Conservation (phyloP, 2,113 vertebrate species). For the Dromas ardeola region DNA sequence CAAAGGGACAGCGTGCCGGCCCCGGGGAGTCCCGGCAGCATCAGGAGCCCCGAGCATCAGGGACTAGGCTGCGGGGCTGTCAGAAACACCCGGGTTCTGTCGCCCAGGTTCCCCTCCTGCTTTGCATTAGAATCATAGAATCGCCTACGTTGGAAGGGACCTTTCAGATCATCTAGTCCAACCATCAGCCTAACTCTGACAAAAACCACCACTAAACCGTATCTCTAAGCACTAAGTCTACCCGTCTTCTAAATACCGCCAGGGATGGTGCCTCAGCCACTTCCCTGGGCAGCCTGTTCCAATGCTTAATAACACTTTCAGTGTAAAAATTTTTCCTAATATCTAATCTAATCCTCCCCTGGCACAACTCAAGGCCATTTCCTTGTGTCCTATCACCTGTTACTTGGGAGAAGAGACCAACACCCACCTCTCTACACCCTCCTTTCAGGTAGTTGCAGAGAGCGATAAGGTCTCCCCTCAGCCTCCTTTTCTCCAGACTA, state of each 20-base stretch:
- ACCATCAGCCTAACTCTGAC: background rate
- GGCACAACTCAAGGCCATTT: background rate
- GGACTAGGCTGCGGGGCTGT: background rate
- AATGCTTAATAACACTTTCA: background rate
- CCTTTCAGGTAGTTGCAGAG: background rate
- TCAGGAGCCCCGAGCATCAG: no score
- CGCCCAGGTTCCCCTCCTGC: background rate
- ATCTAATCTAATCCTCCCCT: background rate
- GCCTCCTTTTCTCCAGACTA: background rate
- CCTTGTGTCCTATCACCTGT: background rate
- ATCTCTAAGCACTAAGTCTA: background rate
- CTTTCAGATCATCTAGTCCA: background rate
- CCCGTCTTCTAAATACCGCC: background rate
- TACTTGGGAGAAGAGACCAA: background rate
- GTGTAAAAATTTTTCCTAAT: background rate
- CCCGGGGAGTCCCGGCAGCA: no score
- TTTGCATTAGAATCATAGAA: background rate
- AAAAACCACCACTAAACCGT: background rate
- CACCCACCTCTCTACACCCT: background rate
- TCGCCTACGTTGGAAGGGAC: background rate
- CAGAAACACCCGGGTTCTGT: no score
- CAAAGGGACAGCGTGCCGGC: fast-evolving
- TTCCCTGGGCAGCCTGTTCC: background rate
- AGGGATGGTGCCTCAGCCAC: background rate
- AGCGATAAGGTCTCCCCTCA: background rate